Base-by-base conservation (phyloP, 2,888 invertebrate species). In the Drosophila conformis region DNA sequence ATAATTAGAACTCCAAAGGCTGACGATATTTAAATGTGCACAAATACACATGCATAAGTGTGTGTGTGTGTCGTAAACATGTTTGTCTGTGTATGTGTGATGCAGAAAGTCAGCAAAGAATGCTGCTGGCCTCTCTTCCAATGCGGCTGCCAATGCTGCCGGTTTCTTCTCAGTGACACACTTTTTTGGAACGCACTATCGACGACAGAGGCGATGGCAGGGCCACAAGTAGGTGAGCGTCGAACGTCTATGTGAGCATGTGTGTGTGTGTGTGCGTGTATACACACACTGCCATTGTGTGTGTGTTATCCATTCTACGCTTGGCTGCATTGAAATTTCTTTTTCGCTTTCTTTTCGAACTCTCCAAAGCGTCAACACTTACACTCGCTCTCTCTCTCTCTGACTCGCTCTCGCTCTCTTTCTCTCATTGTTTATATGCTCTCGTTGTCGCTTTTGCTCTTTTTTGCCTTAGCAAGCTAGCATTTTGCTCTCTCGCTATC, bases 271-370 rank as follows among this genome's bases (percentile, higher is more conserved):
- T 51, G 35, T 21, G 21, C 64, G 27, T 48, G 11, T 35, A 21
- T 52, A 40, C 21, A 46, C 13, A 21, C 13, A 15, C 46, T 21
- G 13, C 21, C 21, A 4, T 21, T 21, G 21, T 13, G 21, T 21
- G 46, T 78, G 54, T 58, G 69, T 66, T 88, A 82, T 87, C 67
- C 87, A 87, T 85, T 84, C 76, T 87, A 87, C 89, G 89, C 87
- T 84, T 89, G 76, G 76, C 42, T 87, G 84, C 89, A 82, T 87
- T 85, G 79, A 89, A 85, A 85, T 85, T 85, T 85, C 87, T 85
- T 85, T 85, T 85, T 85, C 85, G 85, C 89, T 85, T 85, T 85
- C 85, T 89, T 89, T 85, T 85, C 85, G 82, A 84, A 77, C 72
- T 81, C 80, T 77, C 73, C 75, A 67, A 59, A 65, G 52, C 59